Conservation (phyloP, 2,113 vertebrate genomes). For the Chlorodrepanis virens region DNA sequence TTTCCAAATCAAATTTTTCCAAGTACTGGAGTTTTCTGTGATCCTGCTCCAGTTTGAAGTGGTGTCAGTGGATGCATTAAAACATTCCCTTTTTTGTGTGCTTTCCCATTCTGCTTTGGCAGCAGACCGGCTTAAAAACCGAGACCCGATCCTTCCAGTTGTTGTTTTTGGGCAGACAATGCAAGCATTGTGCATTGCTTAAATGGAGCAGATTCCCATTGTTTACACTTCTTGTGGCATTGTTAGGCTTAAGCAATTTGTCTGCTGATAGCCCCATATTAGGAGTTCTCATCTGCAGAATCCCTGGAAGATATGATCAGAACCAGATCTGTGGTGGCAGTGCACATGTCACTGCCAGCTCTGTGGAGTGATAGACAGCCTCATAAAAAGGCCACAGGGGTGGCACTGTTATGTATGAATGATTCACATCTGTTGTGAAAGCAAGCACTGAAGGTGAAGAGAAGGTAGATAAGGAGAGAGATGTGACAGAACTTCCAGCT, state of each 20-base stretch:
- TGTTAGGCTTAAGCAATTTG: conserved; percentile 49
- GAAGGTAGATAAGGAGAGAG: background rate
- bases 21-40: conserved; percentile 9
- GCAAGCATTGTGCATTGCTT: conserved; percentile 25
- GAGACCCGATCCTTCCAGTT: conserved; percentile 23
- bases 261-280: conserved; percentile 60
- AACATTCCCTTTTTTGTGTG: conserved; percentile 51
- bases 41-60: conserved; percentile 39
- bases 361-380: conserved; percentile 4
- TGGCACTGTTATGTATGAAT: background rate
- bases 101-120: conserved; percentile 50
- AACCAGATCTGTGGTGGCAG: conserved; percentile 42
- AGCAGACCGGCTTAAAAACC: background rate
- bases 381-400: conserved; percentile 22
- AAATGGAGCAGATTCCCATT: conserved; percentile 41
- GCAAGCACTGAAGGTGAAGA: background rate
- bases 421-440: background rate
- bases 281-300: conserved; percentile 48
- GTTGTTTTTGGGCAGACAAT: conserved; percentile 57
- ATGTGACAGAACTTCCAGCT: background rate
- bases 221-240: conserved; percentile 54
- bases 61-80: conserved; percentile 41
- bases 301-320: conserved; percentile 40
- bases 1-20: conserved; percentile 46
- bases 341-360: conserved; percentile 28